Evolutionary conservation across 2,888 invertebrate genomes (phyloP).

Genomic region (Aricia artaxerxes): DNA sequence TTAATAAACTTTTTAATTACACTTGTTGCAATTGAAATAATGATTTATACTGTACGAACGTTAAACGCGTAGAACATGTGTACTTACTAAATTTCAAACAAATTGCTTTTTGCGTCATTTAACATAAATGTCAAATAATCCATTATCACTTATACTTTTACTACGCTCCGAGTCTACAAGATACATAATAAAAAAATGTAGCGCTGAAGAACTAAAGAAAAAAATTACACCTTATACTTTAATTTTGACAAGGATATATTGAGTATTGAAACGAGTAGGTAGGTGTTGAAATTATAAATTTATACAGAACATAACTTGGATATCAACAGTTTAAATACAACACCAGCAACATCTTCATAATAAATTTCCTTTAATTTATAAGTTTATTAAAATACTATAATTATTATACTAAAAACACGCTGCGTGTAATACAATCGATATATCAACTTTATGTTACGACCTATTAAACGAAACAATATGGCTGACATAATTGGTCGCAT

Average conservation of each 20-base stretch:
- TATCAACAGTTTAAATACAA: background rate
- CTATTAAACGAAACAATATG: slow-evolving; percentile 38
- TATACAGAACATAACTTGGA: slow-evolving; percentile 11
- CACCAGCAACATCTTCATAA: slow-evolving; percentile 18
- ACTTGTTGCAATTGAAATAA: background rate
- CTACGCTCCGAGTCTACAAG: background rate
- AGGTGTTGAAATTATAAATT: background rate
- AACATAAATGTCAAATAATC: background rate
- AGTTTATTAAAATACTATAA: slow-evolving; percentile 23
- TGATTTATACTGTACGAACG: background rate
- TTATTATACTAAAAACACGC: background rate
- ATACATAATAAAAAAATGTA: background rate
- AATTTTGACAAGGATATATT: background rate
- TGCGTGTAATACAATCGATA: slow-evolving; percentile 30
- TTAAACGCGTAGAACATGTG: background rate
- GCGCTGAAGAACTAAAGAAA: background rate
- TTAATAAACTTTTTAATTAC: slow-evolving; percentile 5
- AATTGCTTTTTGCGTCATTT: background rate
- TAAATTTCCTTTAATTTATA: slow-evolving; percentile 26
- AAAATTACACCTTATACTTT: background rate
- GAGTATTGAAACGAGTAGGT: background rate
- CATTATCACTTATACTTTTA: background rate
- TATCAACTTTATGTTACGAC: slow-evolving; percentile 34
- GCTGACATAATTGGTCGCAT: slow-evolving; percentile 43
- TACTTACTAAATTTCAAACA: slow-evolving; percentile 1